Percentiles rank a stretch among this genome's conserved stretches.
These are phyloP conservation scores for Chionomys nivalis DNA, from an alignment of 2,113 vertebrate genomes.

Conservation along the genomic window DNA sequence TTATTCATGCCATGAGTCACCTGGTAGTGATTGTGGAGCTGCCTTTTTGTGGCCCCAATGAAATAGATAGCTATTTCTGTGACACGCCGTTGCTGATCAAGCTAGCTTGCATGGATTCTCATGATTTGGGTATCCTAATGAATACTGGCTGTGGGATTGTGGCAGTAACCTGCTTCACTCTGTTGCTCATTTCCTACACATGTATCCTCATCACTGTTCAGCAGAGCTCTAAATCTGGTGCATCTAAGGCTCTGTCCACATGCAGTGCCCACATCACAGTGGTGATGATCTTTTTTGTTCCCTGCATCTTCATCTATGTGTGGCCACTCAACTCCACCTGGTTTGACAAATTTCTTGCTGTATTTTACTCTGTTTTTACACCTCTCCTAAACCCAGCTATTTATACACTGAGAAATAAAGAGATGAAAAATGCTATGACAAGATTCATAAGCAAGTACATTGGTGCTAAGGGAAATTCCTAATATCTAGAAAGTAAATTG, in stretches of 20 bases:
- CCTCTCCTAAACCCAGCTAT: constrained; percentile 76
- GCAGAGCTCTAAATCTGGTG: constrained; percentile 45
- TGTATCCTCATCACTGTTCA: constrained; percentile 55
- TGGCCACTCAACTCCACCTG: constrained; percentile 63
- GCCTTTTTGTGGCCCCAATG: constrained; percentile 46
- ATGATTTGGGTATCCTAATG: constrained; percentile 40
- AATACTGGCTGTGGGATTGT: constrained; percentile 61
- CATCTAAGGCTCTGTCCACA: constrained; percentile 62
- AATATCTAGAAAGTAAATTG: not conserved
- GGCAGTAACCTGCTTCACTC: constrained; percentile 46
- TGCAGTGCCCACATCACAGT: constrained; percentile 70
- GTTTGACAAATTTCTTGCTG: constrained; percentile 69
- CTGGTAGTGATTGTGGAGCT: constrained; percentile 54
- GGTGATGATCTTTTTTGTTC: constrained; percentile 67
- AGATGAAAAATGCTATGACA: constrained; percentile 70
- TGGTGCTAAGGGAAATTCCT: not conserved
- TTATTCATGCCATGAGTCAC: constrained; percentile 66
- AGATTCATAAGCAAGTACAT: not conserved
- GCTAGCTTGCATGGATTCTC: constrained; percentile 64
- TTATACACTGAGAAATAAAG: constrained; percentile 75
- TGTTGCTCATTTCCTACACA: constrained; percentile 67
- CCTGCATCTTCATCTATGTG: constrained; percentile 72
- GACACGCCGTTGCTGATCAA: constrained; percentile 64
- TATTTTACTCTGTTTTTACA: constrained; percentile 74
- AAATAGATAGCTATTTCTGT: constrained; percentile 67